Evolutionary conservation across 1,140 invertebrate genomes (phyloP), one percentile per base, ranked within the genome.

Genomic region (Ooceraea biroi): DNA sequence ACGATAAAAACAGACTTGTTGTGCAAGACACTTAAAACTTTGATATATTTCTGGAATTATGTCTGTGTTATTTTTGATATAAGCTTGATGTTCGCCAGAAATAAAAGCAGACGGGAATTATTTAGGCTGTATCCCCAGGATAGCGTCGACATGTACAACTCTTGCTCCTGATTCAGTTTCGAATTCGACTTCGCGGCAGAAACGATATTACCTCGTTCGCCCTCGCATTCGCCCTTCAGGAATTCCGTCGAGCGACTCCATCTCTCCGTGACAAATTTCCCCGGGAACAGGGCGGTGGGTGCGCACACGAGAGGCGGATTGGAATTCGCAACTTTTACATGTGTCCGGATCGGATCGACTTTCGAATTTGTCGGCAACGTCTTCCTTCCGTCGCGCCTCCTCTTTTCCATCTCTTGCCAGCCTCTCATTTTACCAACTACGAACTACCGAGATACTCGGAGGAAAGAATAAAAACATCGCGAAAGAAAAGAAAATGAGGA

Each of bases 251-350:
- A 44, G 22, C 71, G 11, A 74, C 4, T 55, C 14, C 50, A 17
- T 25, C 3, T 73, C 41, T 46, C 11, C 41, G 14, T 46, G 55
- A 61, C 58, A 25, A 74, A 74, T 55, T 74, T 60, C 41, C 36
- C 0, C 3, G 41, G 22, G 17, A 74, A 74, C 72, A 60, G 25
- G 36, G n/a, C 0, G 30, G 50, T 36, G 55, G 36, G 44, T 73
- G 71, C 36, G 36, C 25, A n/a, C 52, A 25, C 71, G 71, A 60
- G 17, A 60, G 25, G 72, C 36, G 57, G 12, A 61, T 74, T 55
- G 72, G 52, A 61, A 74, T 74, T 74, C 57, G 72, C 41, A 74
- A 74, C 72, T 74, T 74, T 61, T 74, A 74, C 72, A 61, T 74
- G 72, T 46, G 41, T 61, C 41, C 17, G 22, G 36, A 19, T 30